Evolutionary conservation across 1,140 invertebrate species (phyloP).

Genomic region (Himalopsyche phryganea): DNA sequence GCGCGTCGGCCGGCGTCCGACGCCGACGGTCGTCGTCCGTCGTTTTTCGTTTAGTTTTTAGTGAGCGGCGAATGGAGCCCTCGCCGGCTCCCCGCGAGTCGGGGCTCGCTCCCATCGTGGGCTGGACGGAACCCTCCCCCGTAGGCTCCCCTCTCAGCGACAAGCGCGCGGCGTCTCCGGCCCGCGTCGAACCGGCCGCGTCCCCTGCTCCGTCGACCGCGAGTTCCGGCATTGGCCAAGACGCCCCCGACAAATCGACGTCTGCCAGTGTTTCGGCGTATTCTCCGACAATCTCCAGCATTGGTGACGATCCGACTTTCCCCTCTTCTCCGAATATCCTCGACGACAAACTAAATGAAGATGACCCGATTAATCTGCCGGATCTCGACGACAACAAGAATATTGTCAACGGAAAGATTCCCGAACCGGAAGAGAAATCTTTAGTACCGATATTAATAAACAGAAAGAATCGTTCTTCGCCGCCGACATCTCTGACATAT

Average conservation of each 20-base stretch:
- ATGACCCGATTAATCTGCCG: constrained; percentile 8
- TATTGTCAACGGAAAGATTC: constrained; percentile 9
- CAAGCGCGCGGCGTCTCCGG: constrained; percentile 4
- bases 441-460: constrained; percentile 2
- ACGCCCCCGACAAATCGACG: constrained; percentile 25
- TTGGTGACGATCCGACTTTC: constrained; percentile 36
- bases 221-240: constrained; percentile 37
- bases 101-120: constrained; percentile 41
- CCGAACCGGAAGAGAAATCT: constrained; percentile 3
- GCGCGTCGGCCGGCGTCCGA: too few species aligned
- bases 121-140: constrained; percentile 38
- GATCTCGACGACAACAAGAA: constrained; percentile 30
- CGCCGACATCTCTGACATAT: constrained; percentile 11
- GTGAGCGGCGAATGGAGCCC: constrained; percentile 11
- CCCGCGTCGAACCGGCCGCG: background rate
- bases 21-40: background rate
- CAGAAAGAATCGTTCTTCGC: constrained; percentile 2
- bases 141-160: constrained; percentile 25
- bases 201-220: constrained; percentile 28
- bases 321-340: constrained; percentile 33
- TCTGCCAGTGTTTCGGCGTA: constrained; percentile 28
- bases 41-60: constrained; percentile 9
- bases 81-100: background rate
- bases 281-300: constrained; percentile 38
- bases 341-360: constrained; percentile 36